Evolutionary conservation across 2,113 vertebrate species (phyloP), one percentile per base, ranked within the genome.

Genomic region (Apodemus sylvaticus): DNA sequence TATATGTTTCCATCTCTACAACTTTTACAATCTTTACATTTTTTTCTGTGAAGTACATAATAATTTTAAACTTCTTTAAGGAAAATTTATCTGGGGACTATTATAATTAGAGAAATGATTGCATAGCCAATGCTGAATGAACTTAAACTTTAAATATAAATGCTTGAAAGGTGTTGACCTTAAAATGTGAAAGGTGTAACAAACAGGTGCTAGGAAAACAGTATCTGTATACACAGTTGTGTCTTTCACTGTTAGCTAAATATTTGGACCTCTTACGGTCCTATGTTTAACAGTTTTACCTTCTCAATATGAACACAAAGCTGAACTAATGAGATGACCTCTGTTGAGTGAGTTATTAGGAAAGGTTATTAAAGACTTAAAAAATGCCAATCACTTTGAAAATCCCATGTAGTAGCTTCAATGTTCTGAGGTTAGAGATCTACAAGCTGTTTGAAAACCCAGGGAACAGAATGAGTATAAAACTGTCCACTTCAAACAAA

Each of bases 401-500:
- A 48, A 97, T 45, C 36, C 36, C 4, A 92, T 86, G 90, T 71
- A 76, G 89, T 89, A 53, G 51, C 79, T 97, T 90, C 76, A 74
- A 96, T 88, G 71, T 90, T 96, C 94, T 94, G 70, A 96, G 83
- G 95, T 96, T 94, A 96, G 86, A 93, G 83, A 94, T 95, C 89
- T 93, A 45, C 58, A 96, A 85, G 60, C 74, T 93, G 13, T 97
- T 97, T 97, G 95, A 97, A 97, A 96, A 97, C 68, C 36, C 58
- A 90, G 86, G 64, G 55, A 97, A 95, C 2, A 90, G 86, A 96
- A 90, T 93, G 42, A 91, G 89, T 94, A 96, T 95, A 95, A 96
- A 97, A 96, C 66, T 94, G 90, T 97, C 78, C 94, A 96, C 91
- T 97, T 96, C 92, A 97, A 96, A 95, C 91, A 96, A 94, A 94